A percentile compares a stretch with the other conserved stretches of the same genome.
These are phyloP conservation scores for Melanotaenia maccullochi DNA, from an alignment of 2,797 vertebrate species.

Conservation along the genomic window DNA sequence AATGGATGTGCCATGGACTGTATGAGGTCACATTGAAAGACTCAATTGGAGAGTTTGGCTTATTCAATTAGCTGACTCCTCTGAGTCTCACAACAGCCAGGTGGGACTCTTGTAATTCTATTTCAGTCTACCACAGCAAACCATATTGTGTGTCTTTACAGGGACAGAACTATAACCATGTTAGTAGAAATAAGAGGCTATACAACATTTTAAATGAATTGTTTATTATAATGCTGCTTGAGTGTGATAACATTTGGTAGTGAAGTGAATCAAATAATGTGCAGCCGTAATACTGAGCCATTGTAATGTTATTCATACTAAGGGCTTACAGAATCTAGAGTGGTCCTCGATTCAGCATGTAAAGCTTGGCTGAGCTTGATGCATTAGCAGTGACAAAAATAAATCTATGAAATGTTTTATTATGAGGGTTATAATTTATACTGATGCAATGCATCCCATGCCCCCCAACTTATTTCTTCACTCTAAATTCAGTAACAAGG, in stretches of 20 bases:
- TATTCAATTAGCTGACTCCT: slow-evolving; percentile 74
- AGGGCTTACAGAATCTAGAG: background rate
- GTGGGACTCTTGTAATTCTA: slow-evolving; percentile 60
- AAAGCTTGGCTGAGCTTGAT: background rate
- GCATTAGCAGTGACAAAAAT: background rate
- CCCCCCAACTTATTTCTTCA: slow-evolving; percentile 17
- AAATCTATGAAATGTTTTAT: slow-evolving; percentile 24
- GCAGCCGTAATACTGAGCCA: background rate
- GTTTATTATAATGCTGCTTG: slow-evolving; percentile 3
- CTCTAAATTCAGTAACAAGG: slow-evolving; percentile 42
- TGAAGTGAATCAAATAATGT: background rate
- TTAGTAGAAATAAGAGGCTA: slow-evolving; percentile 20
- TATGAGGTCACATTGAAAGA: slow-evolving; percentile 73
- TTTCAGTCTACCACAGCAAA: slow-evolving; percentile 44
- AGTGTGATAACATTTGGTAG: slow-evolving; percentile 6
- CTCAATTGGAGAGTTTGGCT: slow-evolving; percentile 70
- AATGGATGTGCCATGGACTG: slow-evolving; percentile 73
- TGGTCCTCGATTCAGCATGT: background rate
- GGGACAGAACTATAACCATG: background rate
- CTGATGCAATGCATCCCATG: background rate
- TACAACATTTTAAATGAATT: slow-evolving; percentile 3
- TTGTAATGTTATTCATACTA: slow-evolving; percentile 19
- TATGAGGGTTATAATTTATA: slow-evolving; percentile 38
- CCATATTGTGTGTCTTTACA: slow-evolving; percentile 6
- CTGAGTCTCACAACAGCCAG: slow-evolving; percentile 62